phyloP scores from a whole-genome alignment of 2,888 invertebrate species.

The Eupithecia centaureata region DNA sequence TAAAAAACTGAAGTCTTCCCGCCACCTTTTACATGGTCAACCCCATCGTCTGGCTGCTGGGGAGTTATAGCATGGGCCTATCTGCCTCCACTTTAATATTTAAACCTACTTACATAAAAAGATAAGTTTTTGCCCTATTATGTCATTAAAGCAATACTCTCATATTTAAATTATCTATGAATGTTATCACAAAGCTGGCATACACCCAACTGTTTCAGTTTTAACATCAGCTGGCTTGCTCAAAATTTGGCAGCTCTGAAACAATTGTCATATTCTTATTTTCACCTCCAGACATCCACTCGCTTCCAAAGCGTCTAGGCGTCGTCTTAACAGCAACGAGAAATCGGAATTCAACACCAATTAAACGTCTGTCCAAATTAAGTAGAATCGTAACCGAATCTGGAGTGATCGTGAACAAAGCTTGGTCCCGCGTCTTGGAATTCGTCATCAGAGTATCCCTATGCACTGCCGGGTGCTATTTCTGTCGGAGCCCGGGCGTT shows the following conservation, averaged over 20 bases:
- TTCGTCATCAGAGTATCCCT: conserved; percentile 76
- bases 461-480: conserved; percentile 82
- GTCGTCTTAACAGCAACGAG: conserved; percentile 34
- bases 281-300: conserved; percentile 71
- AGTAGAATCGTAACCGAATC: conserved; percentile 48
- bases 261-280: conserved; percentile 65
- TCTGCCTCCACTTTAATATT: no score
- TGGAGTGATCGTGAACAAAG: conserved; percentile 60
- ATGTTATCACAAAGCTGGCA: conserved; percentile 59
- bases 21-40: no score
- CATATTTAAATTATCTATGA: conserved; percentile 36
- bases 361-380: conserved; percentile 27
- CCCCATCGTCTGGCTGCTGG: no score
- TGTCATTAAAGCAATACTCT: conserved; percentile 20
- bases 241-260: conserved; percentile 73
- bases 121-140: neutral
- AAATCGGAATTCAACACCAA: neutral
- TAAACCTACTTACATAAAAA: no score
- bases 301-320: conserved; percentile 51
- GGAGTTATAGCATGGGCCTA: no score
- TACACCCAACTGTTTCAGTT: conserved; percentile 66
- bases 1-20: no score
- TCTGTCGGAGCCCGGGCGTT: conserved; percentile 75
- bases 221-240: conserved; percentile 59
- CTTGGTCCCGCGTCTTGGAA: conserved; percentile 53